Base-by-base conservation (phyloP, 2,113 vertebrate genomes). In the Elephantulus edwardii region DNA sequence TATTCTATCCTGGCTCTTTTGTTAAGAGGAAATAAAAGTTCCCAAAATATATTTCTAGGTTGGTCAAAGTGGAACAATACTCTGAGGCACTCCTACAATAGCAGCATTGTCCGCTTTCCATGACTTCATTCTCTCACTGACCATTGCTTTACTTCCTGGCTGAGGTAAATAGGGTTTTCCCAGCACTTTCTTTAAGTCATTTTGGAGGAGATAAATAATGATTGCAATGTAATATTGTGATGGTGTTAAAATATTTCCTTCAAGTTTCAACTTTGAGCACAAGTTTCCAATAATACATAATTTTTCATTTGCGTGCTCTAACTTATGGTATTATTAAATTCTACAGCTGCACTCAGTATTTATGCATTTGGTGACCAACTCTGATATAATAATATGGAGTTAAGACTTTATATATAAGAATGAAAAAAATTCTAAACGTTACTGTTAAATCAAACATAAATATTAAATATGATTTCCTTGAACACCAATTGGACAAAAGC, bases 171-270 rank as follows among this genome's bases (percentile, higher is more conserved):
- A 97, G 94, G 93, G 94, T 88, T 97, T 97, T 97, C 94, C 87
- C 70, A 97, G 96, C 83, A 97, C 97, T 97, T 97, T 96, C 97
- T 93, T 97, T 93, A 97, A 97, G 95, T 97, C 94, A 97, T 98
- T 98, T 97, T 95, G 96, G 96, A 96, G 96, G 94, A 98, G 97
- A 98, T 98, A 98, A 98, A 98, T 97, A 98, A 98, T 96, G 96
- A 97, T 97, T 97, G 97, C 97, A 98, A 97, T 96, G 97, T 97
- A 98, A 98, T 98, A 98, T 96, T 97, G 97, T 98, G 97, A 98
- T 98, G 97, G 97, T 98, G 97, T 97, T 98, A 98, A 98, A 98
- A 97, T 97, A 98, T 98, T 98, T 98, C 97, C 97, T 97, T 98
- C 97, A 98, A 96, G 97, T 97, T 98, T 98, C 98, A 97, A 97